phyloP scores from a whole-genome alignment of 1,140 invertebrate species.

The Hypothenemus hampei region DNA sequence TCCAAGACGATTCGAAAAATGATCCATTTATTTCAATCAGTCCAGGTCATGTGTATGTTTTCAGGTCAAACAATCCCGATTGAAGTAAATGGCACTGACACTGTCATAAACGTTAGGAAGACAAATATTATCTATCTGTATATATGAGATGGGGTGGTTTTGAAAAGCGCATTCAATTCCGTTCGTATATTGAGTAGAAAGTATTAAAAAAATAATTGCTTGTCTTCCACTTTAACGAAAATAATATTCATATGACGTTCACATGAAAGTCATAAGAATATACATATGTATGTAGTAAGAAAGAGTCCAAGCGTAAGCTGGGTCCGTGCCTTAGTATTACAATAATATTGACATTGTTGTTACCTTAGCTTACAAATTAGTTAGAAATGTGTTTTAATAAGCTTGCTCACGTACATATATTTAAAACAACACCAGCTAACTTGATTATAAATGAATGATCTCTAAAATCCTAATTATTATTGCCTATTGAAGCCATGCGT shows the following conservation, averaged over 20 bases:
- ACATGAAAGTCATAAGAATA: no score
- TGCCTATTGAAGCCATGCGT: no score
- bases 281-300: no score
- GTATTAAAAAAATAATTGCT: constrained; percentile 40
- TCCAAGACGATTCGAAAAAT: no score
- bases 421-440: constrained; percentile 31
- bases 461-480: no score
- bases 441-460: constrained; percentile 6
- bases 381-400: constrained; percentile 37
- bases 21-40: no score
- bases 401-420: constrained; percentile 39
- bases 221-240: constrained; percentile 43
- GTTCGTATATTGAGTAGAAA: constrained; percentile 42
- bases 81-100: no score
- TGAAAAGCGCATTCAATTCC: constrained; percentile 28
- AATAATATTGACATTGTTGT: constrained; percentile 45
- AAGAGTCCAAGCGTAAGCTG: constrained; percentile 47
- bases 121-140: neutral
- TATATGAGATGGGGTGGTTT: constrained; percentile 15
- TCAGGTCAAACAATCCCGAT: no score
- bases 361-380: constrained; percentile 36
- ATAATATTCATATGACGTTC: constrained; percentile 8
- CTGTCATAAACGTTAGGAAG: no score
- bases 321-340: constrained; percentile 48
- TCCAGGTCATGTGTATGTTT: no score